A percentile compares a stretch with the other conserved stretches of the same genome.
phyloP scores from a whole-genome alignment of 1,140 invertebrate genomes.

The Olivierus martensii region DNA sequence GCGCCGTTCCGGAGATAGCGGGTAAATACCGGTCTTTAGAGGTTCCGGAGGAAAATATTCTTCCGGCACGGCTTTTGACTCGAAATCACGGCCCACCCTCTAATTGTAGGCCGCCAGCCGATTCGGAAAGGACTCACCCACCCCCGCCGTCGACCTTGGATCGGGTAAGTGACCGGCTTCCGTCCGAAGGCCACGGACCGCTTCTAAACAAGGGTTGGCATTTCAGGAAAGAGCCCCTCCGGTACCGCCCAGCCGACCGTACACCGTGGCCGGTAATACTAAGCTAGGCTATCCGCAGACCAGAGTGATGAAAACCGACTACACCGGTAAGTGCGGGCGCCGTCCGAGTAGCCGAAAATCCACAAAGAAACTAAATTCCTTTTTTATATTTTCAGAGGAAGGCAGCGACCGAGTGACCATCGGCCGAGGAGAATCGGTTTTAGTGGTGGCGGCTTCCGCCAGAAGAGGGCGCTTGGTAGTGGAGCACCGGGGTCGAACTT shows the following conservation, averaged over 20 bases:
- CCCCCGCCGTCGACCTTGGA: too few relatives aligned
- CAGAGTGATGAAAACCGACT: conserved; percentile 74
- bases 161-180: too few relatives aligned
- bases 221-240: conserved; percentile 60
- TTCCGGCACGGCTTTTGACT: too few relatives aligned
- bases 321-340: conserved; percentile 41
- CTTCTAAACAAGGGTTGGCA: too few relatives aligned
- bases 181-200: too few relatives aligned
- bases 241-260: conserved; percentile 68
- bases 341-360: neutral
- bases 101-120: too few relatives aligned
- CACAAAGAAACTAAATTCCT: neutral
- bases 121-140: conserved; percentile 23
- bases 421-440: conserved; percentile 60
- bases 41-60: too few relatives aligned
- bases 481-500: conserved; percentile 57
- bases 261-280: conserved; percentile 77
- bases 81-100: too few relatives aligned
- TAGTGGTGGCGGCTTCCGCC: conserved; percentile 64
- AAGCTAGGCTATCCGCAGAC: conserved; percentile 82
- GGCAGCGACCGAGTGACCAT: conserved; percentile 33
- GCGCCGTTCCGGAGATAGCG: too few relatives aligned
- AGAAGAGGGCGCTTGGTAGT: conserved; percentile 63
- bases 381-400: neutral
- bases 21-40: too few relatives aligned